Evolutionary conservation across 1,140 invertebrate genomes (phyloP), one percentile per base, ranked within the genome.

Genomic region (Rhynchophorus ferrugineus): DNA sequence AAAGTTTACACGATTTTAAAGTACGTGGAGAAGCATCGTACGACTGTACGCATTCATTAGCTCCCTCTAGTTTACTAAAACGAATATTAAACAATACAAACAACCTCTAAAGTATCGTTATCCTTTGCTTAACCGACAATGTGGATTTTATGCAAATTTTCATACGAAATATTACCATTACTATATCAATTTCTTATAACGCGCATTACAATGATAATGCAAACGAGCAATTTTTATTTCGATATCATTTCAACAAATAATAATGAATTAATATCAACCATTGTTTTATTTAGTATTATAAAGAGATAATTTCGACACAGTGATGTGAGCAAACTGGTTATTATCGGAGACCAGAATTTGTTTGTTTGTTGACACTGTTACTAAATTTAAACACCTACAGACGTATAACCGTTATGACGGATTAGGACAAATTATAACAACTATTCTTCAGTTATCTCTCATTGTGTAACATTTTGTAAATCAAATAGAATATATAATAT

Each of bases 51-150:
- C 59, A 61, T 61, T 61, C 53, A 61, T 61, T 61, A 61, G 49
- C 59, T 58, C 56, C 54, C 54, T 56, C 47, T 58, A 56, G 55
- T 56, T 58, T 61, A 57, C 52, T 61, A 50, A 57, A 60, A 61
- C 56, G 54, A 61, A 61, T 61, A 59, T 61, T 61, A 59, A 57
- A 61, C 60, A 61, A 61, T 59, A 61, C 60, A 61, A 61, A 61
- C 56, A 61, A 50, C 49, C 49, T 59, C 57, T 61, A 46, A 61
- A 58, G 58, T 61, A 59, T 61, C 53, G 49, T 61, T 59, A 61
- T 56, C 58, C 58, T 59, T 59, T 42, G 21, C 52, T 43, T 17
- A 58, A 58, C 41, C 52, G 42, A 45, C 37, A 37, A 36, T 16
- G 44, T 19, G 20, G 47, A 53, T 59, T 48, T 54, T 54, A 54